Percentiles rank a stretch among this genome's conserved stretches.
Conservation (phyloP, 2,797 vertebrate genomes). For the Telmatherina bonti region DNA sequence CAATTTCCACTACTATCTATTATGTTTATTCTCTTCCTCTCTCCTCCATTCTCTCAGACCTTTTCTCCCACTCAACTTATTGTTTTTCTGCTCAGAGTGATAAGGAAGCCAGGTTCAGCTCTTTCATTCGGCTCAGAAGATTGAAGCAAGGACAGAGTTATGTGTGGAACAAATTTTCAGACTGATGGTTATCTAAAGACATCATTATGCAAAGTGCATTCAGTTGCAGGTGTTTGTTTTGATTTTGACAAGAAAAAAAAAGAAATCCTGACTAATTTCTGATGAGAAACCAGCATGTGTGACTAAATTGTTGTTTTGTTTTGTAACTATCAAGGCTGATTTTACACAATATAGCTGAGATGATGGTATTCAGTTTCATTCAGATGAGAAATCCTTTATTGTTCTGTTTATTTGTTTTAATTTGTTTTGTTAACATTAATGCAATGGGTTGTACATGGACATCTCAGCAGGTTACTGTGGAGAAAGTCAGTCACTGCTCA, state of each 20-base stretch:
- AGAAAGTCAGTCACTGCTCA: neutral
- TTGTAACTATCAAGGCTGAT: neutral
- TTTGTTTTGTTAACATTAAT: too few species aligned
- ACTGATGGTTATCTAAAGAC: constrained; percentile 46
- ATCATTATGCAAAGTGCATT: constrained; percentile 44
- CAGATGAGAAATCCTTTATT: too few species aligned
- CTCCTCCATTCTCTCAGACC: constrained; percentile 42
- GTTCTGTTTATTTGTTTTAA: neutral
- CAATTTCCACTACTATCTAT: constrained; percentile 66
- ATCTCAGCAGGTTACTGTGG: too few species aligned
- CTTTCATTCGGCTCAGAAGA: constrained; percentile 41
- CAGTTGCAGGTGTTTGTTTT: constrained; percentile 22
- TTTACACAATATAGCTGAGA: neutral
- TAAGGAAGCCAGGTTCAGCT: constrained; percentile 62
- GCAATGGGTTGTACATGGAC: too few species aligned
- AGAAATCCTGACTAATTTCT: neutral
- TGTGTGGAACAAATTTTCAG: constrained; percentile 26
- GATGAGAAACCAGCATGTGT: constrained; percentile 9
- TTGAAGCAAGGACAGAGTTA: constrained; percentile 40
- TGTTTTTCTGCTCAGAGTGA: constrained; percentile 59
- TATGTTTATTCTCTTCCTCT: constrained; percentile 18
- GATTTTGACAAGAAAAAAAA: constrained; percentile 19
- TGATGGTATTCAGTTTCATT: neutral
- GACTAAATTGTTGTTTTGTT: constrained; percentile 5
- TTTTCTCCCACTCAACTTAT: constrained; percentile 51